These are phyloP conservation scores for Scleropages formosus DNA, from an alignment of 2,797 vertebrate genomes.

Conservation along the genomic window DNA sequence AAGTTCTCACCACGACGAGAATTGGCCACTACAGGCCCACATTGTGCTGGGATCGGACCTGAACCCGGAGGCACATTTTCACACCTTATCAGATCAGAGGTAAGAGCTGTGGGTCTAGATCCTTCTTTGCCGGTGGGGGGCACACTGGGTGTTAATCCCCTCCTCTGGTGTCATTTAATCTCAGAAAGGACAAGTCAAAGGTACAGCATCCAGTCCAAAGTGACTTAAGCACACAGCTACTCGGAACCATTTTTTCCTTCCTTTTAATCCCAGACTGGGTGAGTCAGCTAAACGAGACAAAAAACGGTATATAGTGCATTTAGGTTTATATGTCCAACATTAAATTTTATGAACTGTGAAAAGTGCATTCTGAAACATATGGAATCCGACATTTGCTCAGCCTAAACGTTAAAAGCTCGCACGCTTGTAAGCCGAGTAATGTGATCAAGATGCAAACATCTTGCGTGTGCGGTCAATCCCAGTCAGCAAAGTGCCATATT, in stretches of 20 bases:
- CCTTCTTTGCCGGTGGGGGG: background rate
- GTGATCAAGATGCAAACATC: background rate
- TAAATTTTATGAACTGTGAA: constrained; percentile 27
- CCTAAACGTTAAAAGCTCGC: constrained; percentile 4
- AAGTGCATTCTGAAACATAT: constrained; percentile 18
- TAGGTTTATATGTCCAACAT: constrained; percentile 12
- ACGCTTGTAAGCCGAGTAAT: constrained; percentile 1
- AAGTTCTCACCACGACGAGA: background rate
- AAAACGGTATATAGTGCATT: background rate
- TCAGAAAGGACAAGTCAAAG: background rate
- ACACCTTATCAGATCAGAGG: background rate
- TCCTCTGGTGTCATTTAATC: constrained; percentile 12
- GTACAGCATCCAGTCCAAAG: background rate
- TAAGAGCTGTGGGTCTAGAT: background rate
- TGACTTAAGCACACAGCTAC: background rate
- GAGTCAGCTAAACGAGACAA: background rate
- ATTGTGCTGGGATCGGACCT: background rate
- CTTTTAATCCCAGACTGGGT: constrained; percentile 7
- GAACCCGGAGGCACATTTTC: constrained; percentile 3
- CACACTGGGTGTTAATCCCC: background rate
- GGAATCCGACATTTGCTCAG: constrained; percentile 19
- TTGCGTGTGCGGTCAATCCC: background rate
- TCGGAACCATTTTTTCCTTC: background rate
- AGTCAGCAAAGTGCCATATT: constrained; percentile 5
- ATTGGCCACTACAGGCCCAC: background rate